Evolutionary conservation across 1,140 invertebrate genomes (phyloP).

Genomic region (Polypedilum vanderplanki): DNA sequence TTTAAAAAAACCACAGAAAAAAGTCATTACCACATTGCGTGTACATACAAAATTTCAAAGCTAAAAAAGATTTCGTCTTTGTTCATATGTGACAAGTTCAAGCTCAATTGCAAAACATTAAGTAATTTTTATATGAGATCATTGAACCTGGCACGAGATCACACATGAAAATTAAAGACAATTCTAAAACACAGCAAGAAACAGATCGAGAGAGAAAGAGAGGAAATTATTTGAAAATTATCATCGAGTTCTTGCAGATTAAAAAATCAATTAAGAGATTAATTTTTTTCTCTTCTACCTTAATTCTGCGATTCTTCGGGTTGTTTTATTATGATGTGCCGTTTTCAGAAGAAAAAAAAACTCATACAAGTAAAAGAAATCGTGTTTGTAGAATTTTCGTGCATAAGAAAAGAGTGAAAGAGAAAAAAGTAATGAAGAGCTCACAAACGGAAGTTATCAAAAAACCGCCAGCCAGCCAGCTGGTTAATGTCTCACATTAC

Average conservation of each 20-base stretch:
- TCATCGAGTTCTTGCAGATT: neutral
- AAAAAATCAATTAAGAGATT: constrained; percentile 19
- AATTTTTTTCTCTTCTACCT: neutral
- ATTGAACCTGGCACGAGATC: neutral
- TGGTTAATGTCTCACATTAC: constrained; percentile 9
- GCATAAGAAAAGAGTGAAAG: neutral
- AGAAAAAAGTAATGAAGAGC: constrained; percentile 6
- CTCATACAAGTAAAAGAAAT: neutral
- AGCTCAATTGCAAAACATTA: no score
- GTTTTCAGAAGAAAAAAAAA: neutral
- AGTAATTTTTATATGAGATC: neutral
- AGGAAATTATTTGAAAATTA: neutral
- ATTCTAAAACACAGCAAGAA: neutral
- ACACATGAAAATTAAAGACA: neutral
- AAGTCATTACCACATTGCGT: no score
- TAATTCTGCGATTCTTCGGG: neutral
- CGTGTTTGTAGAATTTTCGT: neutral
- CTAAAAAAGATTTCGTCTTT: no score
- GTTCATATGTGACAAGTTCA: no score
- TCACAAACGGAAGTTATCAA: constrained; percentile 15
- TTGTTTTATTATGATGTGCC: neutral
- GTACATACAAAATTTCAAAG: no score
- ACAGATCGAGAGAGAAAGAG: neutral
- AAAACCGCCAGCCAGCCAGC: neutral
- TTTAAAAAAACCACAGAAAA: no score